Conservation (phyloP, 2,888 invertebrate genomes). For the Antheraea assamensis region DNA sequence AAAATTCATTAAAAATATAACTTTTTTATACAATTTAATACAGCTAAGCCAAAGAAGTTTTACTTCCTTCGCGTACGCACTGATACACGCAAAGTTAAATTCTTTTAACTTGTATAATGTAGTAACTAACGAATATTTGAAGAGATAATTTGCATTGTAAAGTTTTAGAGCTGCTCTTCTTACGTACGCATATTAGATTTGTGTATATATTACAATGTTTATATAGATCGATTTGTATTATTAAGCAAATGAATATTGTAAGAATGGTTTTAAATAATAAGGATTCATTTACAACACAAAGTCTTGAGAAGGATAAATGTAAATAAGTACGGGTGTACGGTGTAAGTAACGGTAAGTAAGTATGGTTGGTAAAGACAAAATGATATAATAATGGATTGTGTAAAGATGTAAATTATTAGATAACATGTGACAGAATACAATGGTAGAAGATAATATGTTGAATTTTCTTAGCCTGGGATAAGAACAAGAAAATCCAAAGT, state of each 20-base stretch:
- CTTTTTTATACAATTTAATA: too few relatives aligned
- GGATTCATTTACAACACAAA: not conserved
- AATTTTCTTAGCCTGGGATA: too few relatives aligned
- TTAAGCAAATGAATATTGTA: not conserved
- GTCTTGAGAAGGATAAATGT: not conserved
- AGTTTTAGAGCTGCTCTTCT: slow-evolving; percentile 30
- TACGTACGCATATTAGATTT: slow-evolving; percentile 15
- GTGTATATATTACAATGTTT: not conserved
- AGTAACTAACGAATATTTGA: slow-evolving; percentile 48
- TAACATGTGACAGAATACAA: too few relatives aligned
- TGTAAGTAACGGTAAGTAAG: too few relatives aligned
- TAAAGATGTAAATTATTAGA: too few relatives aligned
- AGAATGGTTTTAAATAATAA: not conserved
- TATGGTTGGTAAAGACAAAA: not conserved
- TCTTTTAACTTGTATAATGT: slow-evolving; percentile 44
- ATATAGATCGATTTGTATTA: not conserved
- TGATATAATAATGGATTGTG: too few relatives aligned
- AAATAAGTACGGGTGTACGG: not conserved
- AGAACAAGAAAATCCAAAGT: too few relatives aligned
- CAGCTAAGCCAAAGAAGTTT: too few relatives aligned
- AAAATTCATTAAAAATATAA: too few relatives aligned
- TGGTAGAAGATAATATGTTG: too few relatives aligned
- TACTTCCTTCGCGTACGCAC: too few relatives aligned
- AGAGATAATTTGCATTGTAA: slow-evolving; percentile 40
- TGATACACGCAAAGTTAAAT: too few relatives aligned